Evolutionary conservation across 1,140 invertebrate species (phyloP).

Genomic region (Stegodyphus dumicola): DNA sequence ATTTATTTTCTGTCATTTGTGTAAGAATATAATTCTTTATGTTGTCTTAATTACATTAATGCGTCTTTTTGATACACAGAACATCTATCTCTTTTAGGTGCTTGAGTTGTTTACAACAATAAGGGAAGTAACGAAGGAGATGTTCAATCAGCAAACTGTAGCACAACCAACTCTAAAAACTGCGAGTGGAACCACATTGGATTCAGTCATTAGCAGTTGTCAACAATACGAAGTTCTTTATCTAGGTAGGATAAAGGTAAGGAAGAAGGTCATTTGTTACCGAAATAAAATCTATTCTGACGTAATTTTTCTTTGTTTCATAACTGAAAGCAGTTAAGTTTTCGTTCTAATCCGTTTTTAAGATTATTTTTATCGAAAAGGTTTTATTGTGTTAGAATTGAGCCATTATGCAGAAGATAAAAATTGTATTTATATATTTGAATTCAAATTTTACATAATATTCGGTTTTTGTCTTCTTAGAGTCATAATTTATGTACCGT

Average conservation of each 20-base stretch:
- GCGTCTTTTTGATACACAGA: no score
- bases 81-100: slow-evolving; percentile 64
- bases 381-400: neutral
- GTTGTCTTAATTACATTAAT: no score
- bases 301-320: neutral
- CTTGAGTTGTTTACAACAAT: slow-evolving; percentile 68
- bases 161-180: slow-evolving; percentile 33
- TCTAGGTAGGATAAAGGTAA: slow-evolving; percentile 83
- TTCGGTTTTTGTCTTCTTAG: no score
- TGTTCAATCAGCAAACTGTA: slow-evolving; percentile 60
- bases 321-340: neutral
- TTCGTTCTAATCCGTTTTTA: neutral
- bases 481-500: no score
- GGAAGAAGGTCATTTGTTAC: neutral
- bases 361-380: neutral
- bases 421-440: neutral
- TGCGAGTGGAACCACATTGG: slow-evolving; percentile 63
- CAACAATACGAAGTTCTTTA: slow-evolving; percentile 79
- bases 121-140: slow-evolving; percentile 66
- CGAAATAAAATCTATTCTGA: neutral
- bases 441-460: neutral
- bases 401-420: neutral
- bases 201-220: slow-evolving; percentile 54
- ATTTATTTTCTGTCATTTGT: no score
- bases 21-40: no score